phyloP scores from a whole-genome alignment of 2,797 vertebrate species.

The Scomberomorus guttatus region DNA sequence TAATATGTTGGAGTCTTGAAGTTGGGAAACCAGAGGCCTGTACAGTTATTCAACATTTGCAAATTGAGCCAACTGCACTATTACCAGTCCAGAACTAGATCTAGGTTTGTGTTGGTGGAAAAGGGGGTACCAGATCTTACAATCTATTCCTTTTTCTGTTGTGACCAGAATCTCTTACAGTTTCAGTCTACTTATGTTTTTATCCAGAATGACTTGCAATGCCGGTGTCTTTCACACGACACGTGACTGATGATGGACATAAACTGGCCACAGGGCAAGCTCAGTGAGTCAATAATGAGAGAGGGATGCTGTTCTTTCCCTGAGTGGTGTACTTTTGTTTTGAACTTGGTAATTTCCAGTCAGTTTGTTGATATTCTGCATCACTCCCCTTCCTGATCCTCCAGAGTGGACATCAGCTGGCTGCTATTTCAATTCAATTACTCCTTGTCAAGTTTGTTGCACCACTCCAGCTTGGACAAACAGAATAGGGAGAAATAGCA shows the following conservation, averaged over 20 bases:
- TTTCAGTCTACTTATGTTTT: not conserved
- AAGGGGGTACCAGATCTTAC: no score
- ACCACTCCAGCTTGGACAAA: conserved; percentile 32
- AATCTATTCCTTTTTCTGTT: no score
- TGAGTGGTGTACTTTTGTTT: not conserved
- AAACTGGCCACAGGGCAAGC: not conserved
- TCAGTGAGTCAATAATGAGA: not conserved
- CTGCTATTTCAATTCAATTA: conserved; percentile 61
- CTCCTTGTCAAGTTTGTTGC: conserved; percentile 44
- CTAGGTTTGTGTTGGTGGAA: no score
- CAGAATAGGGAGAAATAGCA: conserved; percentile 32
- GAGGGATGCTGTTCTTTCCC: not conserved
- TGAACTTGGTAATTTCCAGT: not conserved
- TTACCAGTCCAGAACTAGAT: no score
- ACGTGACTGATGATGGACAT: not conserved
- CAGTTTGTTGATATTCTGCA: conserved; percentile 8
- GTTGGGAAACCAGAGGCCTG: no score
- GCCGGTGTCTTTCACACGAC: not conserved
- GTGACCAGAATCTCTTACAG: no score
- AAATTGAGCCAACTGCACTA: no score
- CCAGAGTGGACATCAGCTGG: conserved; percentile 55
- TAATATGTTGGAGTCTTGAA: no score
- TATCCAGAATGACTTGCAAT: not conserved
- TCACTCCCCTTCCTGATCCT: not conserved
- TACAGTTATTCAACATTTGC: no score